These are phyloP conservation scores for Yponomeuta plumbellus DNA, from an alignment of 2,888 invertebrate genomes.

Conservation along the genomic window DNA sequence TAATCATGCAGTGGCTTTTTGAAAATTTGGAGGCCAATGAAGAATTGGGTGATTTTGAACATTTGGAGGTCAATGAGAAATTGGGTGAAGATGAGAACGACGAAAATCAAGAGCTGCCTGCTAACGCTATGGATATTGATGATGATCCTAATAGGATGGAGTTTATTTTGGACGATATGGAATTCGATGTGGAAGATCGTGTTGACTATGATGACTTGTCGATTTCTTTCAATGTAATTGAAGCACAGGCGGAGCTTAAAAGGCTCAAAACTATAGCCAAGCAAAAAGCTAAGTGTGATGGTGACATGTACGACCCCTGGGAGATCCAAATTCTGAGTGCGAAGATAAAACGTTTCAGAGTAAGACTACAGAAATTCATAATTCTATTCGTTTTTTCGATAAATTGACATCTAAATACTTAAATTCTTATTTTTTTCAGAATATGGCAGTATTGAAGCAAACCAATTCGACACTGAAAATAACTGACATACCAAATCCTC, in stretches of 20 bases:
- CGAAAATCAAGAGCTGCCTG: constrained; percentile 25
- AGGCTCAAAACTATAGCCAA: constrained; percentile 26
- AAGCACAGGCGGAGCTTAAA: constrained; percentile 30
- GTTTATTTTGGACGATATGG: constrained; percentile 37
- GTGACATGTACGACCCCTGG: neutral
- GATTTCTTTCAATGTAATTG: constrained; percentile 34
- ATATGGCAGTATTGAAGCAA: constrained; percentile 32
- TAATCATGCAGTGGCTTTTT: constrained; percentile 48
- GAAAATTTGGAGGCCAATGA: constrained; percentile 27
- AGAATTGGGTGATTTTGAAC: constrained; percentile 25
- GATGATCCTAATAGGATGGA: constrained; percentile 29
- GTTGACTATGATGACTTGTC: constrained; percentile 21
- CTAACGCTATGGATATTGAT: constrained; percentile 22
- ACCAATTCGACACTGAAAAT: constrained; percentile 24
- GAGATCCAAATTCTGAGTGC: constrained; percentile 28
- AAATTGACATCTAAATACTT: neutral
- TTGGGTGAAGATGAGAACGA: constrained; percentile 24
- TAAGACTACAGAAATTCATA: constrained; percentile 28
- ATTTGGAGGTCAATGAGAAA: neutral
- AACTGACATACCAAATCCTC: constrained; percentile 26
- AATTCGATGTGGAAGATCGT: constrained; percentile 24
- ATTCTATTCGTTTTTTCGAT: too few species aligned
- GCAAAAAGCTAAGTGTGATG: neutral
- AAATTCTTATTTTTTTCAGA: constrained; percentile 30
- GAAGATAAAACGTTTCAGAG: constrained; percentile 38